phyloP scores from a whole-genome alignment of 2,113 vertebrate species.

The Tapirus terrestris region DNA sequence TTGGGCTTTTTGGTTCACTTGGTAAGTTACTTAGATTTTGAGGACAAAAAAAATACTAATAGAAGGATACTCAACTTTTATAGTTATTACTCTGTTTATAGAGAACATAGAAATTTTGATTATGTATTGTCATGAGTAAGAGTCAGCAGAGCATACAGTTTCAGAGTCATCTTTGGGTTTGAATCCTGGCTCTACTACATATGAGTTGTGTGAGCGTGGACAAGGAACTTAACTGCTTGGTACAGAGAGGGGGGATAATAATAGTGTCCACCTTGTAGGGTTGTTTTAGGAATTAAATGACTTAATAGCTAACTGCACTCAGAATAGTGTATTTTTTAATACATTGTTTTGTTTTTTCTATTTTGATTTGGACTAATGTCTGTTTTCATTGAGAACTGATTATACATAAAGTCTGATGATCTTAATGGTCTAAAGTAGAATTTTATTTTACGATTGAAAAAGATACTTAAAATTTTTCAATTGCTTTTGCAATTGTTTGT shows the following conservation, averaged over 20 bases:
- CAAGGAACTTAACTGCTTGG: neutral
- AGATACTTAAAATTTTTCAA: neutral
- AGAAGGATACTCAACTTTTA: neutral
- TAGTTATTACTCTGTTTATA: neutral
- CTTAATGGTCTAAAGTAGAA: neutral
- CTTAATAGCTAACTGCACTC: neutral
- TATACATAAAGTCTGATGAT: neutral
- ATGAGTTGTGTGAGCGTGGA: neutral
- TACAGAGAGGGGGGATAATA: neutral
- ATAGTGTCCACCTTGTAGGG: neutral
- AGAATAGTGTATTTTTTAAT: neutral
- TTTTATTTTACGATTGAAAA: neutral
- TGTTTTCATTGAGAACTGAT: slow-evolving; percentile 5
- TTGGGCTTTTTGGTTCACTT: neutral
- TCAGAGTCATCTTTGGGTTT: neutral
- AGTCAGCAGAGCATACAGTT: neutral
- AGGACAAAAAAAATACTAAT: neutral
- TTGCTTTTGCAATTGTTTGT: neutral
- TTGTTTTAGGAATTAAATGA: neutral
- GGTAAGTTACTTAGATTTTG: neutral
- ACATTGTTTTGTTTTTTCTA: neutral
- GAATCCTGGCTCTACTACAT: neutral
- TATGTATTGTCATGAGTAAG: neutral
- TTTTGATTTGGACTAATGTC: neutral
- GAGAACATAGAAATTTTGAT: neutral